phyloP scores from a whole-genome alignment of 35 echinoderm and acorn worm genomes.

The Amphiura filiformis region DNA sequence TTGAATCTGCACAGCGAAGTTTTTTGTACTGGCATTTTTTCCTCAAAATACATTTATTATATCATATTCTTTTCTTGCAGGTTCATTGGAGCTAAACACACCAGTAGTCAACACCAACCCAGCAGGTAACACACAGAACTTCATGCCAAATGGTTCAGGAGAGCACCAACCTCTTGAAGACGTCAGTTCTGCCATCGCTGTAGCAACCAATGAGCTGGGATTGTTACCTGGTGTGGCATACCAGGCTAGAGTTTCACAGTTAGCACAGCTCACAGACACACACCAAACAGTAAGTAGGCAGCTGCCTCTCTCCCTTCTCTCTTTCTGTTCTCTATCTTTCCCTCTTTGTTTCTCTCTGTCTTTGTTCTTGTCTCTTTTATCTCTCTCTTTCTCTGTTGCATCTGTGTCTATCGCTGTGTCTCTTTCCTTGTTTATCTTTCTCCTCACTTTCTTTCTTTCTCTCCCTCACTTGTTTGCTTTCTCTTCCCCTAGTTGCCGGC shows the following conservation, averaged over 20 bases:
- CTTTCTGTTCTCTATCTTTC: too few species aligned
- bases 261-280: constrained; percentile 66
- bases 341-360: too few species aligned
- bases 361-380: too few species aligned
- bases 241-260: constrained; percentile 85
- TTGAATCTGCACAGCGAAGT: too few species aligned
- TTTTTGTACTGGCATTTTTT: too few species aligned
- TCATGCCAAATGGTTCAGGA: constrained; percentile 26
- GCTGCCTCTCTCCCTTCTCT: not conserved
- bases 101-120: constrained; percentile 71
- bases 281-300: constrained; percentile 77
- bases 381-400: too few species aligned
- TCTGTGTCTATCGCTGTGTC: too few species aligned
- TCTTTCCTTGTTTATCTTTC: too few species aligned
- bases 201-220: constrained; percentile 72
- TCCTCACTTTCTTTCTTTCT: too few species aligned
- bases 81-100: constrained; percentile 60
- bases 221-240: constrained; percentile 75
- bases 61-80: constrained; percentile 16
- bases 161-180: constrained; percentile 84
- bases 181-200: constrained; percentile 80
- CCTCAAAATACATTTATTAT: too few species aligned
- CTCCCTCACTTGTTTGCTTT: too few species aligned
- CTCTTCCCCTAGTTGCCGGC: too few species aligned
- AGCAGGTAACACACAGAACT: constrained; percentile 51